These are phyloP conservation scores for Uromys caudimaculatus DNA, from an alignment of 2,797 vertebrate genomes.

Conservation along the genomic window DNA sequence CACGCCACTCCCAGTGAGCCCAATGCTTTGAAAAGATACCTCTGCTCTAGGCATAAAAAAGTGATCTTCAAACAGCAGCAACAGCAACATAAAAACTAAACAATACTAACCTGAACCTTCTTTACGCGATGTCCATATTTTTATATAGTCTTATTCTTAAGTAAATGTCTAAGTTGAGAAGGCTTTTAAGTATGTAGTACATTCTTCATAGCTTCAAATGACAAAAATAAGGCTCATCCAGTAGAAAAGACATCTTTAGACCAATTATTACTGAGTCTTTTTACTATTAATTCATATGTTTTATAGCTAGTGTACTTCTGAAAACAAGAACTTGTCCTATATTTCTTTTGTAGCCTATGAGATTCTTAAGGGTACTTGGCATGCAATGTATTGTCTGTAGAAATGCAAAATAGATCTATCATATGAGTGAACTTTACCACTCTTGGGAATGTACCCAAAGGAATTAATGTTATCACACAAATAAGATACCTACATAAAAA, in stretches of 20 bases:
- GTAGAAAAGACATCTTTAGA: neutral
- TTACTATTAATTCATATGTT: neutral
- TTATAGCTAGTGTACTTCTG: neutral
- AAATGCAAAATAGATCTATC: neutral
- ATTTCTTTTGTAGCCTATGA: slow-evolving; percentile 30
- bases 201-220: neutral
- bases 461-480: neutral
- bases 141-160: slow-evolving; percentile 39
- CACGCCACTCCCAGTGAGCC: neutral
- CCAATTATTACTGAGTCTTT: slow-evolving; percentile 4
- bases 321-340: neutral
- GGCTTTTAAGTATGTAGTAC: neutral
- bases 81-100: neutral
- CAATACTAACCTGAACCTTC: neutral
- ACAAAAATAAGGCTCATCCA: neutral
- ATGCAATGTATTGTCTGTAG: slow-evolving; percentile 21
- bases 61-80: neutral
- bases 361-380: neutral
- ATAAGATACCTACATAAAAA: neutral
- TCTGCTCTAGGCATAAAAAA: slow-evolving; percentile 25
- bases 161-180: neutral
- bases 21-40: neutral
- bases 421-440: neutral
- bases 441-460: neutral
- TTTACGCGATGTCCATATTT: neutral